phyloP scores from a whole-genome alignment of 2,888 invertebrate species.

The Furcula furcula region DNA sequence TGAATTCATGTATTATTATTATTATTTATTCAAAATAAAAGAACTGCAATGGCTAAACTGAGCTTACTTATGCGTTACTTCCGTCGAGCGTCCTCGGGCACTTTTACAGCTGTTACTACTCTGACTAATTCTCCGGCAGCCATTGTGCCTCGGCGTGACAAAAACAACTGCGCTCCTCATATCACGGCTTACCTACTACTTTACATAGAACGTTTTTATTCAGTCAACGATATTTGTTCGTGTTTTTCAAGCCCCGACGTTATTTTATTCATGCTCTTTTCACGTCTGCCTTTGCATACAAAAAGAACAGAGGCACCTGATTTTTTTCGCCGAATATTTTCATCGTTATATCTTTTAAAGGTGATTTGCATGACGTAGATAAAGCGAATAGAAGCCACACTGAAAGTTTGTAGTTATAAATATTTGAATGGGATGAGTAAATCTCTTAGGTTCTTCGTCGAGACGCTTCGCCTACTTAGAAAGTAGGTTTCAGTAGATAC shows the following conservation, averaged over 20 bases:
- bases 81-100: slow-evolving; percentile 15
- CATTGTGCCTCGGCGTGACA: slow-evolving; percentile 39
- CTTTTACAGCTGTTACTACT: slow-evolving; percentile 28
- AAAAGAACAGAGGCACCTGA: slow-evolving; percentile 28
- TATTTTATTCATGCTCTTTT: slow-evolving; percentile 38
- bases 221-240: slow-evolving; percentile 34
- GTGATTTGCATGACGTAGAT: slow-evolving; percentile 14
- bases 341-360: slow-evolving; percentile 14
- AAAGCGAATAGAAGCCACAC: slow-evolving; percentile 4
- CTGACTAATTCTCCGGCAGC: slow-evolving; percentile 39
- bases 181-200: slow-evolving; percentile 39
- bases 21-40: slow-evolving; percentile 7
- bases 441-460: slow-evolving; percentile 13
- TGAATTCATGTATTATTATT: too few species aligned
- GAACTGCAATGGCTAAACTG: slow-evolving; percentile 21
- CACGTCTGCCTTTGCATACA: slow-evolving; percentile 25
- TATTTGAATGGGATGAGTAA: slow-evolving; percentile 18
- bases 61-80: slow-evolving; percentile 21
- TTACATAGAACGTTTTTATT: slow-evolving; percentile 38
- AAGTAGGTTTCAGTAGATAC: slow-evolving; percentile 8
- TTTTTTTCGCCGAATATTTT: slow-evolving; percentile 12
- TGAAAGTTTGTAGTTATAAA: slow-evolving; percentile 18
- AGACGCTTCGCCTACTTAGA: slow-evolving; percentile 4
- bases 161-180: slow-evolving; percentile 43
- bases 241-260: slow-evolving; percentile 25